A percentile compares a stretch with the other conserved stretches of the same genome.
Evolutionary conservation across 2,113 vertebrate species (phyloP).

Genomic region (Sterrhoptilus dennistouni): DNA sequence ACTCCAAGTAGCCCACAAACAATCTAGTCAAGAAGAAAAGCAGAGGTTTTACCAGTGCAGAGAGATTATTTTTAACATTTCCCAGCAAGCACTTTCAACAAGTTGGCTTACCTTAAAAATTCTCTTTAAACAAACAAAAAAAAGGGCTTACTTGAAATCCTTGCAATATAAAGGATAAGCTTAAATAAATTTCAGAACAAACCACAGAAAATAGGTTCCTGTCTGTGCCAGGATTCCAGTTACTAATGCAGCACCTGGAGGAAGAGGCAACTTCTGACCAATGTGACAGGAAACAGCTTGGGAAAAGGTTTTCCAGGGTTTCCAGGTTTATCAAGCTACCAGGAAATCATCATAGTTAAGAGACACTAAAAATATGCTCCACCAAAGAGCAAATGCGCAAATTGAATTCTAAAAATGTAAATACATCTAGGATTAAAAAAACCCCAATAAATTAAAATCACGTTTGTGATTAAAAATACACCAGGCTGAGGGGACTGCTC

Average conservation of each 20-base stretch:
- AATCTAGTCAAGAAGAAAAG: neutral
- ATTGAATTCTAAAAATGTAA: neutral
- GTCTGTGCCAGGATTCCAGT: neutral
- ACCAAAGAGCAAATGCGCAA: neutral
- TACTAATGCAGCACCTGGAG: slow-evolving; percentile 8
- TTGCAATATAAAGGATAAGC: neutral
- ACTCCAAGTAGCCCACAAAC: neutral
- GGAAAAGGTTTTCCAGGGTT: neutral
- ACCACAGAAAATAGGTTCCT: neutral
- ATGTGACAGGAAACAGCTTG: slow-evolving; percentile 40
- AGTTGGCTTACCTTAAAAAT: neutral
- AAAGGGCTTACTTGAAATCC: neutral
- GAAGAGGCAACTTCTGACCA: slow-evolving; percentile 42
- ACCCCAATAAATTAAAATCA: neutral
- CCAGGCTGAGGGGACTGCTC: neutral
- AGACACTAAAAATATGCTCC: neutral
- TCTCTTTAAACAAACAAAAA: neutral
- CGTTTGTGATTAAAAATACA: neutral
- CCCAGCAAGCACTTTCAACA: neutral
- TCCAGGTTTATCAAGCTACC: neutral
- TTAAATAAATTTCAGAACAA: neutral
- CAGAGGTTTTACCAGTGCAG: neutral
- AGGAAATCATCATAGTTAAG: slow-evolving; percentile 32
- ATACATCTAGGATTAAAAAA: neutral
- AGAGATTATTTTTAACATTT: neutral